phyloP scores from a whole-genome alignment of 2,888 invertebrate species.

The Andrena bucephala region DNA sequence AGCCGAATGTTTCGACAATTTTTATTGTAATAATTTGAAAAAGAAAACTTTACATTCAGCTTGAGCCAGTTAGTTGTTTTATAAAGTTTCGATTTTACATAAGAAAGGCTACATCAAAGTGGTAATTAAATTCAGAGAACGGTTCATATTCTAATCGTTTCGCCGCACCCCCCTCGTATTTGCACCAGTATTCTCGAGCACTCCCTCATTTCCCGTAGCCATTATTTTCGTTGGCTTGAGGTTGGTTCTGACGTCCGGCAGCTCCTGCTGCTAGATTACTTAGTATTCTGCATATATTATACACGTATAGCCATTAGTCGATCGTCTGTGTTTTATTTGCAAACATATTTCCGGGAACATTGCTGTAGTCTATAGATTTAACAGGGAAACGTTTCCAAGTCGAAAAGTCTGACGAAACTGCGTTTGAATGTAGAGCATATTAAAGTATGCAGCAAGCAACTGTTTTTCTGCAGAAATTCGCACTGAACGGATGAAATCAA shows the following conservation, averaged over 20 bases:
- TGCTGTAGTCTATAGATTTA: background rate
- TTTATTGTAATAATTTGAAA: too few relatives aligned
- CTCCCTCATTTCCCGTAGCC: constrained; percentile 55
- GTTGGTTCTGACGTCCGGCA: constrained; percentile 61
- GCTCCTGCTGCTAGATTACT: constrained; percentile 22
- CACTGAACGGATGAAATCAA: too few relatives aligned
- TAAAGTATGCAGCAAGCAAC: too few relatives aligned
- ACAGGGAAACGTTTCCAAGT: background rate
- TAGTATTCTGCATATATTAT: constrained; percentile 50
- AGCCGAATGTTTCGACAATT: too few relatives aligned
- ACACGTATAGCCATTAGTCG: constrained; percentile 50
- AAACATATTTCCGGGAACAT: constrained; percentile 7
- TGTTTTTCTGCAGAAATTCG: too few relatives aligned
- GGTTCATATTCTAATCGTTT: constrained; percentile 54
- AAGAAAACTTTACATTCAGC: too few relatives aligned
- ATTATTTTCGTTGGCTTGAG: constrained; percentile 58
- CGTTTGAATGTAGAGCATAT: too few relatives aligned
- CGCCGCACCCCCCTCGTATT: constrained; percentile 48
- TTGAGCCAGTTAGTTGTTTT: too few relatives aligned
- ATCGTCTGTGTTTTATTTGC: constrained; percentile 41
- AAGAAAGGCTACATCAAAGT: too few relatives aligned
- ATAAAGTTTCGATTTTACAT: too few relatives aligned
- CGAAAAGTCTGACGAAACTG: too few relatives aligned
- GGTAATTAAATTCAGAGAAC: constrained; percentile 10
- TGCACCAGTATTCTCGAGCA: constrained; percentile 47